Evolutionary conservation across 2,888 invertebrate species (phyloP), one percentile per base, ranked within the genome.

Genomic region (Hermodice carunculata): DNA sequence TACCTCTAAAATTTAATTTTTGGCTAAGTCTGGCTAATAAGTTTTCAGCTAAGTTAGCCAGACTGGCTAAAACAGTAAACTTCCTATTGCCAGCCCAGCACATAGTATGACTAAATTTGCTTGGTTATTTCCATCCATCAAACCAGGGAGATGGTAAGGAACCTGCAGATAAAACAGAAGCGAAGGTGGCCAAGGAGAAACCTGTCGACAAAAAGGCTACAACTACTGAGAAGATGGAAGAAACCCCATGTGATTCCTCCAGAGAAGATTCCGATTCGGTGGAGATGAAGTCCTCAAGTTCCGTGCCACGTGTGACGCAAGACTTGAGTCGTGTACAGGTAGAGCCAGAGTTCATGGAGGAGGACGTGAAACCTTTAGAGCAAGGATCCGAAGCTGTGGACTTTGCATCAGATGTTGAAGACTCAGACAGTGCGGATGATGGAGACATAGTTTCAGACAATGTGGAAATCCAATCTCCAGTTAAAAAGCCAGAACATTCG

Each of bases 281-380:
- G 4, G 31, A 29, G 4, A 44, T 59, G 26, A 64, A 64, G 56
- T 37, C 29, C 19, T 42, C 19, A 29, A 8, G 42, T 11, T n/a
- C n/a, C n/a, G n/a, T n/a, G n/a, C 29, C 52, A 28, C 31, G 26
- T 17, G 81, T 85, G 3, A 73, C 72, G 34, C 86, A 87, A 65
- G 82, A 87, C 70, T 76, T 86, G 22, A 78, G 77, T 17, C 81
- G 84, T 64, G 82, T 87, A 26, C 70, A 78, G 24, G 84, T 86
- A 1, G 83, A 80, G 22, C 78, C 85, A 28, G 75, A 80, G 24
- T 87, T 84, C 69, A 76, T 69, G 57, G 84, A 78, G 3, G 85
- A 86, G 6, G 87, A 87, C 75, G 74, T 85, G 2, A 42, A 61
- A 26, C 51, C 67, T 2, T 42, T 58, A 22, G 43, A 44, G 17